Percentiles rank a stretch among this genome's conserved stretches.
These are phyloP conservation scores for Oreochromis tanganicae DNA, from an alignment of 2,113 vertebrate genomes.

Conservation along the genomic window DNA sequence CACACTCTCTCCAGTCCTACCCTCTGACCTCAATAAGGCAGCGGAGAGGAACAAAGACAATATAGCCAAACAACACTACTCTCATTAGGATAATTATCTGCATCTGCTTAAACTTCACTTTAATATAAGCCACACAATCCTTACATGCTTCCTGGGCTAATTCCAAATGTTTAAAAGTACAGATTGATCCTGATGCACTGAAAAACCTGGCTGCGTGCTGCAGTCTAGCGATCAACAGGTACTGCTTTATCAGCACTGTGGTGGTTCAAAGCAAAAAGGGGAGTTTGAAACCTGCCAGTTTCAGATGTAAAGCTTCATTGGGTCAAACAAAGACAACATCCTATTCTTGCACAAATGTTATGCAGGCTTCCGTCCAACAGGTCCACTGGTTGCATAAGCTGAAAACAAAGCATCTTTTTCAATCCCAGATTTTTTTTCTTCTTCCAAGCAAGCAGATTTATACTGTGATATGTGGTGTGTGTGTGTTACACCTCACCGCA, in stretches of 20 bases:
- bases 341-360: conserved; percentile 63
- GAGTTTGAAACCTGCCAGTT: conserved; percentile 13
- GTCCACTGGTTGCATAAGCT: conserved; percentile 52
- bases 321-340: conserved; percentile 54
- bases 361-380: conserved; percentile 68
- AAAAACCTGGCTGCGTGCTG: not conserved
- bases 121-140: not conserved
- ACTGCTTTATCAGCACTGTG: not conserved
- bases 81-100: not conserved
- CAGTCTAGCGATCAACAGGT: not conserved
- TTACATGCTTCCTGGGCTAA: not conserved
- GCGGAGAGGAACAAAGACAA: not conserved
- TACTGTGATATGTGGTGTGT: conserved; percentile 43
- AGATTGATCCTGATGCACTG: not conserved
- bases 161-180: not conserved
- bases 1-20: conserved; percentile 59
- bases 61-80: not conserved
- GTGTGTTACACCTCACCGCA: conserved; percentile 45
- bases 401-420: conserved; percentile 67
- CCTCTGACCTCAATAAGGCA: conserved; percentile 25
- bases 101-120: not conserved
- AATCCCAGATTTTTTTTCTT: not conserved
- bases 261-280: not conserved
- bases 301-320: conserved; percentile 14
- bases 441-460: conserved; percentile 49